Evolutionary conservation across 1,140 invertebrate genomes (phyloP), one percentile per base, ranked within the genome.

Genomic region (Homarus americanus): DNA sequence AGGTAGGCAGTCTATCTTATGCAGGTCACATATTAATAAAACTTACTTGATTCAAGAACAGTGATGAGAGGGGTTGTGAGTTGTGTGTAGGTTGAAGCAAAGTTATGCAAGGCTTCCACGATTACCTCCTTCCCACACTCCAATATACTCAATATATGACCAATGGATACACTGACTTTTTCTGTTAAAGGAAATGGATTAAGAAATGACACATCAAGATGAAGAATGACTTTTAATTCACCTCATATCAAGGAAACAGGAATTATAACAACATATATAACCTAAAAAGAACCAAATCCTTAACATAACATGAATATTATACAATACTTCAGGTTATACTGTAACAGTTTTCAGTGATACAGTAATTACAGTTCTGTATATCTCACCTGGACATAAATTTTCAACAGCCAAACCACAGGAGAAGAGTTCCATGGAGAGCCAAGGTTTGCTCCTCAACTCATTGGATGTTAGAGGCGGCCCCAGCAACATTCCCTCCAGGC

Each of bases 401-500:
- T 69, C 79, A n/a, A 93, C 93, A 92, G 95, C 94, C 73, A 96
- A 93, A 1, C 96, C 96, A 93, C 95, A 94, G 7, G 94, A 94
- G 93, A 96, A 95, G 0, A 96, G 91, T n/a, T 93, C 92, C 91
- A 94, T 95, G 32, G 94, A 93, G 2, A 96, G 93, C 96, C 96
- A 96, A 79, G 94, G 87, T 12, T 93, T 93, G 83, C 94, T 94
- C 36, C 94, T 93, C n/a, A 93, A 92, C 93, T 96, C 96, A 87
- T 95, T 94, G 58, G 93, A 92, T 3, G 94, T 94, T 17, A 94
- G 85, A 15, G 94, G 94, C 9, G 94, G 92, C 3, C 96, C 96
- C 38, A 95, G 93, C 49, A 96, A 93, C 94, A 96, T 95, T 24
- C 95, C 95, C 3, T 95, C 95, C 41, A 96, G 94, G 93, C 95